A percentile compares a stretch with the other conserved stretches of the same genome.
These are phyloP conservation scores for Caenorhabditis wallacei DNA, from an alignment of 2,888 invertebrate species.

Conservation along the genomic window DNA sequence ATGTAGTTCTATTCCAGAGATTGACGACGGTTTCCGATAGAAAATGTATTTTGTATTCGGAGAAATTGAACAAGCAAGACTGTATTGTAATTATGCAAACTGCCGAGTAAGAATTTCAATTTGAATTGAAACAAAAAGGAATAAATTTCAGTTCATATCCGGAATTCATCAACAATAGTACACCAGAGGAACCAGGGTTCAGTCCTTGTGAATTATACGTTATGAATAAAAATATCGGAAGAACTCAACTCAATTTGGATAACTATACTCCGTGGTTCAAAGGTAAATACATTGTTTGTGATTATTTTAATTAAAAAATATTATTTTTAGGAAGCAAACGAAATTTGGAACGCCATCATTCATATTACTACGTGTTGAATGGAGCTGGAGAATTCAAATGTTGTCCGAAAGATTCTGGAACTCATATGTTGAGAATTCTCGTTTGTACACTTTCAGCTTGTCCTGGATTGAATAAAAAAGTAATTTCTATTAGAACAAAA, in stretches of 20 bases:
- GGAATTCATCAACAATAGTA: conserved; percentile 4
- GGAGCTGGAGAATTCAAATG: neutral
- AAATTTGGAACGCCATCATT: conserved; percentile 19
- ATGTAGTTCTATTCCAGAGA: neutral
- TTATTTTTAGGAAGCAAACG: neutral
- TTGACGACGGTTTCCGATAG: neutral
- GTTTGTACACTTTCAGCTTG: conserved; percentile 10
- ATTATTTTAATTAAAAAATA: neutral
- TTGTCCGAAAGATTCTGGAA: neutral
- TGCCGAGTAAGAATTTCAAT: conserved; percentile 10
- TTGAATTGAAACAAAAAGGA: neutral
- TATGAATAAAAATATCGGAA: conserved; percentile 5
- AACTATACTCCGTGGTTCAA: conserved; percentile 19
- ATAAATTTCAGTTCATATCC: conserved; percentile 3
- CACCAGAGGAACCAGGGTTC: conserved; percentile 18
- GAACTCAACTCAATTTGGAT: neutral
- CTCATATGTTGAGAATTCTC: conserved; percentile 25
- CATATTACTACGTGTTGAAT: neutral
- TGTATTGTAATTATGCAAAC: conserved; percentile 10
- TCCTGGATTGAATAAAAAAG: conserved; percentile 18
- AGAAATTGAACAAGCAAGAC: neutral
- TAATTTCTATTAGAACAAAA: neutral
- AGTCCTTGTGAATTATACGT: conserved; percentile 18
- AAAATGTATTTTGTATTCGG: conserved; percentile 4
- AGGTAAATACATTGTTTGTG: conserved; percentile 6